A percentile compares a stretch with the other conserved stretches of the same genome.
Conservation (phyloP, 2,888 invertebrate species). For the Drosophila glabriapex region DNA sequence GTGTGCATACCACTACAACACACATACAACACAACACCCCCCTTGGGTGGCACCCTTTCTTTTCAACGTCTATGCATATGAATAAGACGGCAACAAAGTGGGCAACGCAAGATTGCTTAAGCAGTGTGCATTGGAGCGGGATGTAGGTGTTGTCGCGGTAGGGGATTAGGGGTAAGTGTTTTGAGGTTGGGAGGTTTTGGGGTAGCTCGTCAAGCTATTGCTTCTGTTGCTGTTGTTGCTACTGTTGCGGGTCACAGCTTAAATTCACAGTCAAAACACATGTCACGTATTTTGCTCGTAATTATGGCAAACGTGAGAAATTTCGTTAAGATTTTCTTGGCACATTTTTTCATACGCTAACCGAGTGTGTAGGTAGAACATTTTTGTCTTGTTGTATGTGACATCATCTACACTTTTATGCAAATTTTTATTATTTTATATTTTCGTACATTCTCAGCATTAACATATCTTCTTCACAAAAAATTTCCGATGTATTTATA, state of each 20-base stretch:
- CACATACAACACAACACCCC: neutral
- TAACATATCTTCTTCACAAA: neutral
- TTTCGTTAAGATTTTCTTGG: slow-evolving; percentile 80
- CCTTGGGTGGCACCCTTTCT: neutral
- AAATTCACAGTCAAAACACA: slow-evolving; percentile 79
- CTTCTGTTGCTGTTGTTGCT: slow-evolving; percentile 31
- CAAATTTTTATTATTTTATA: neutral
- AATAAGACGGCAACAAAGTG: slow-evolving; percentile 7
- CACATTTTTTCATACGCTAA: slow-evolving; percentile 62
- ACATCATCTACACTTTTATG: neutral
- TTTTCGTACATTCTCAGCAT: neutral
- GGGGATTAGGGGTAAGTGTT: neutral
- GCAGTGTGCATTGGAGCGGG: neutral
- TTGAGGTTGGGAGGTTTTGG: neutral
- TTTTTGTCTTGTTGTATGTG: neutral
- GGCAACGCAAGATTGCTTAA: slow-evolving; percentile 12
- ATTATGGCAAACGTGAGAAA: slow-evolving; percentile 83
- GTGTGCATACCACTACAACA: neutral
- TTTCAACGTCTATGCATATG: neutral
- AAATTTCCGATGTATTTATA: neutral
- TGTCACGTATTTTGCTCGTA: slow-evolving; percentile 81
- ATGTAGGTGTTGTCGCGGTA: neutral
- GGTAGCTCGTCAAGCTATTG: slow-evolving; percentile 45
- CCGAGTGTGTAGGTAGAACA: neutral
- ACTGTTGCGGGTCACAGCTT: slow-evolving; percentile 33